phyloP scores from a whole-genome alignment of 37 sponge, comb jelly and placozoan species.

The Aplysina aerophoba region DNA sequence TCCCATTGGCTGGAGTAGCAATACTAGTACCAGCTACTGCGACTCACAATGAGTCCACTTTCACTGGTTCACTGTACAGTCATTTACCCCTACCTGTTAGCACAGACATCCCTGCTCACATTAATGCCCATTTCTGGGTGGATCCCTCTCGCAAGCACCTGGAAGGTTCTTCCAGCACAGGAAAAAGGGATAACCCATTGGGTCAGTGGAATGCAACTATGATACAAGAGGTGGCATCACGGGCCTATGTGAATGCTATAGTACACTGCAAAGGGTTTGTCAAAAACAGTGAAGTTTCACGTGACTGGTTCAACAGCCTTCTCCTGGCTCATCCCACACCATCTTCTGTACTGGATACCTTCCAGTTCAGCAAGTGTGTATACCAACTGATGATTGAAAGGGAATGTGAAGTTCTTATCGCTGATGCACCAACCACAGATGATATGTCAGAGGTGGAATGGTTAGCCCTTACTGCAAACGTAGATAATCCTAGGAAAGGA shows the following conservation, averaged over 20 bases:
- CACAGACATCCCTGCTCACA: constrained; percentile 62
- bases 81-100: constrained; percentile 56
- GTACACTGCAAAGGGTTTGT: constrained; percentile 18
- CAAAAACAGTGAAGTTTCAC: background rate
- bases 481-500: constrained; percentile 10
- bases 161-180: constrained; percentile 8
- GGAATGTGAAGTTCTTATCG: background rate
- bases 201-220: constrained; percentile 50
- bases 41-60: background rate
- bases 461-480: constrained; percentile 8
- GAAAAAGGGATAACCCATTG: background rate
- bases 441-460: background rate
- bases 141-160: constrained; percentile 75
- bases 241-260: constrained; percentile 48
- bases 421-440: background rate
- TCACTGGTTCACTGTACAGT: constrained; percentile 47
- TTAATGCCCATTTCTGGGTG: constrained; percentile 75
- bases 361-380: background rate
- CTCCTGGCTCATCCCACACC: constrained; percentile 13
- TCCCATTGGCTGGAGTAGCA: constrained; percentile 66
- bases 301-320: constrained; percentile 49
- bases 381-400: background rate
- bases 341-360: background rate
- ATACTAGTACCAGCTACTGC: background rate
- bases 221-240: constrained; percentile 19